These are phyloP conservation scores for Nesogale talazaci DNA, from an alignment of 2,113 vertebrate species.

Conservation along the genomic window DNA sequence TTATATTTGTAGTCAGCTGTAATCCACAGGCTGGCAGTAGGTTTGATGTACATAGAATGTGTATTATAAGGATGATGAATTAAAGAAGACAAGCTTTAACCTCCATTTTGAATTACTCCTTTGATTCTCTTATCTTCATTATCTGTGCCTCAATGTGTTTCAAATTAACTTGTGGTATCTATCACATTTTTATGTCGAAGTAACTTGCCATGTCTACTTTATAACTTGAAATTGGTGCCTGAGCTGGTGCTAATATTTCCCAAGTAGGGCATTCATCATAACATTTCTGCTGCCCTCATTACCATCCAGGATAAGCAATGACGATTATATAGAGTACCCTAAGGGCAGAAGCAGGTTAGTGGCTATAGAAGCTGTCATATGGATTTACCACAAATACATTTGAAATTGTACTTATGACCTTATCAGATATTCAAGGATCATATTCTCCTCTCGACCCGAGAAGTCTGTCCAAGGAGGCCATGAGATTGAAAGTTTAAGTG, in stretches of 20 bases:
- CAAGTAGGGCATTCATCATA: not conserved
- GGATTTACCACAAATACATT: slow-evolving; percentile 23
- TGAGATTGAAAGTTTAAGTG: not conserved
- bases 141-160: not conserved
- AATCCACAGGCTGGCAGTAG: too few species aligned
- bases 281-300: not conserved
- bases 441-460: not conserved
- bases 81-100: not conserved
- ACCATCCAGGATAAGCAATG: not conserved
- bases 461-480: not conserved
- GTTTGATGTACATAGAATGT: not conserved
- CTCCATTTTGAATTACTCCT: not conserved
- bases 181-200: slow-evolving; percentile 34
- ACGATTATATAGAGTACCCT: not conserved
- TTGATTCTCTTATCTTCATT: not conserved
- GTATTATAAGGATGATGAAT: not conserved
- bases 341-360: not conserved
- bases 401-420: slow-evolving; percentile 31
- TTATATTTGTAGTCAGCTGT: too few species aligned
- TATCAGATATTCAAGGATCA: not conserved
- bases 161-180: not conserved
- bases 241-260: slow-evolving; percentile 43
- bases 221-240: not conserved
- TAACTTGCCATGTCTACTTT: not conserved
- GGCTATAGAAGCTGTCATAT: not conserved